A percentile compares a stretch with the other conserved stretches of the same genome.
These are phyloP conservation scores for Henricia sp. DNA, from an alignment of 53 echinoderm and acorn worm species.

Conservation along the genomic window DNA sequence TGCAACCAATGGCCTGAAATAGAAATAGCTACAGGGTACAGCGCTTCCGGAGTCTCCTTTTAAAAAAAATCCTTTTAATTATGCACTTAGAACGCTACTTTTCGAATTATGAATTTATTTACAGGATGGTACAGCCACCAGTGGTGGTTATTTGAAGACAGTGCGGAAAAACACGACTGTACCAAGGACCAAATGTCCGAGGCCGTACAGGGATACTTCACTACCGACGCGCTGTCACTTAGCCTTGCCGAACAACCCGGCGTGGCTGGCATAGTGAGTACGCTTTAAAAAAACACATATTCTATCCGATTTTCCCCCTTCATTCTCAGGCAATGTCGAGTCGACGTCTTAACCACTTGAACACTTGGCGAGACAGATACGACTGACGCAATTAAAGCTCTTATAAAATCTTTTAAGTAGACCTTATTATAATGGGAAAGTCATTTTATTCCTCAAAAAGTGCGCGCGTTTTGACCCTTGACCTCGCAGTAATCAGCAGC, in stretches of 20 bases:
- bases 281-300: background rate
- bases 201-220: conserved; percentile 79
- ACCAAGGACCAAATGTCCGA: conserved; percentile 72
- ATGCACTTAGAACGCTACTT: background rate
- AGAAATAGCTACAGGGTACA: too few species aligned
- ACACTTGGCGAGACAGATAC: too few species aligned
- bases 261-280: conserved; percentile 72
- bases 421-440: background rate
- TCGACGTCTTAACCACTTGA: background rate
- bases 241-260: conserved; percentile 74
- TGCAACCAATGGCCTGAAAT: too few species aligned
- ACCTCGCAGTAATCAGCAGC: too few species aligned
- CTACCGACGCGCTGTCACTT: conserved; percentile 80
- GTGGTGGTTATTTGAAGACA: conserved; percentile 75
- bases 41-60: too few species aligned
- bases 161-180: conserved; percentile 63
- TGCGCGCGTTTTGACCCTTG: background rate
- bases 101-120: too few species aligned
- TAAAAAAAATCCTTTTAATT: too few species aligned
- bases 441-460: background rate
- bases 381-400: background rate
- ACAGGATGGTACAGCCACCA: conserved; percentile 85
- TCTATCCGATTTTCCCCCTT: background rate
- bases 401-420: background rate
- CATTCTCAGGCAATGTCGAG: background rate